Base-by-base conservation (phyloP, 2,113 vertebrate species). In the Pachypanchax playfairii region DNA sequence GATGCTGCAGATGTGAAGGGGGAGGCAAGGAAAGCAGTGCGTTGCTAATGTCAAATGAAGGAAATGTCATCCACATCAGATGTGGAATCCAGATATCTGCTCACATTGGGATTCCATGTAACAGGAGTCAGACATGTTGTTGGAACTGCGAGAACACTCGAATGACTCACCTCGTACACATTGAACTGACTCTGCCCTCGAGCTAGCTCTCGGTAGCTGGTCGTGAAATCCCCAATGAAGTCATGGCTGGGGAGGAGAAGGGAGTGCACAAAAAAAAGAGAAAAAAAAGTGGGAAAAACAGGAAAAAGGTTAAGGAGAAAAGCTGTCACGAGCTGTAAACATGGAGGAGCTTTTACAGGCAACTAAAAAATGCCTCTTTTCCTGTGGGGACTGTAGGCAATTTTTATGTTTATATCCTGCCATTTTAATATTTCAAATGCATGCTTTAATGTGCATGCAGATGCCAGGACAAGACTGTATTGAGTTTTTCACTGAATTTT, bases 211-310 rank as follows among this genome's bases (percentile, higher is more conserved):
- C 96, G 85, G 89, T 97, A 98, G 90, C 95, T 98, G 80, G 96
- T 98, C 47, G 94, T 97, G 79, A 95, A 98, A 77, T 98, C 96
- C n/a, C 96, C 96, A 1, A 98, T 98, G 89, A 98, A 98, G 88
- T 98, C 96, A 0, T 98, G 96, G 85, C 96, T 98, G 86, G 1
- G 39, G 31, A 22, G 44, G 11, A 70, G 28, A 55, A 44, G 24
- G 25, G 21, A 10, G n/a, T n/a, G n/a, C 5, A 7, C 31, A 64
- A 51, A 2, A 29, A 65, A 60, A 48, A 56, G 48, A 10, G 43
- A 22, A 21, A 38, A 10, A 47, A 22, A 21, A 38, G 58, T 11
- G 21, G 22, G 58, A 49, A 65, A 13, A 51, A 49, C 33, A 74
- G 26, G 25, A 36, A 21, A 52, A 8, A 41, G 25, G 14, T 24